phyloP scores from a whole-genome alignment of 2,797 vertebrate genomes.

The Chrysocyon brachyurus region DNA sequence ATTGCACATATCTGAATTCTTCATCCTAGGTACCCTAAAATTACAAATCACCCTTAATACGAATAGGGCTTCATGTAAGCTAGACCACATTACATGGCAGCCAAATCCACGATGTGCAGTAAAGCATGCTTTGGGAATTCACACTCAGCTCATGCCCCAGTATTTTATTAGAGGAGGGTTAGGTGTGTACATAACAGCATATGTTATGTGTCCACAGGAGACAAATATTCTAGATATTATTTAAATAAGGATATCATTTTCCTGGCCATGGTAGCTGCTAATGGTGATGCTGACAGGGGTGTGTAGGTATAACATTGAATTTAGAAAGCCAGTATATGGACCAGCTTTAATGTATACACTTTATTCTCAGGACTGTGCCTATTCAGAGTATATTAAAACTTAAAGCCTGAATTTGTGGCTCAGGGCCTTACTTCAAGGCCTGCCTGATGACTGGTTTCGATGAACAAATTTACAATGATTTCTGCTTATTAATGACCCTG shows the following conservation, averaged over 20 bases:
- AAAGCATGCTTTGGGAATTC: rapidly evolving
- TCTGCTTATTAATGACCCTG: neutral
- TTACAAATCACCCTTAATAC: neutral
- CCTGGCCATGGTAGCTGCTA: neutral
- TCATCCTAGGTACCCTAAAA: neutral
- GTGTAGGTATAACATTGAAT: too few relatives aligned
- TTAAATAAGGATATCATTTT: neutral
- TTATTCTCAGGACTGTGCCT: neutral
- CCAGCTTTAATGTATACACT: neutral
- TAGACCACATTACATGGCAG: neutral
- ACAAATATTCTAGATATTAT: neutral
- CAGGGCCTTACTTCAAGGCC: neutral
- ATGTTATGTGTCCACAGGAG: neutral
- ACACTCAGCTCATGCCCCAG: rapidly evolving
- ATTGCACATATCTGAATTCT: neutral
- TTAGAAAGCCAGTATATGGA: neutral
- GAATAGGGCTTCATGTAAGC: neutral
- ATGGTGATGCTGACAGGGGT: too few relatives aligned
- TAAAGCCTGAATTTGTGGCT: neutral
- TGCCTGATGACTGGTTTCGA: neutral
- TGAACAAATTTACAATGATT: too few relatives aligned
- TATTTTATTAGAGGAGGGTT: rapidly evolving
- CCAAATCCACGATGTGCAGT: neutral
- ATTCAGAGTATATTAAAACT: neutral
- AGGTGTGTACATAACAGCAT: rapidly evolving